These are phyloP conservation scores for Sparidentex hasta DNA, from an alignment of 2,797 vertebrate genomes.

Conservation along the genomic window DNA sequence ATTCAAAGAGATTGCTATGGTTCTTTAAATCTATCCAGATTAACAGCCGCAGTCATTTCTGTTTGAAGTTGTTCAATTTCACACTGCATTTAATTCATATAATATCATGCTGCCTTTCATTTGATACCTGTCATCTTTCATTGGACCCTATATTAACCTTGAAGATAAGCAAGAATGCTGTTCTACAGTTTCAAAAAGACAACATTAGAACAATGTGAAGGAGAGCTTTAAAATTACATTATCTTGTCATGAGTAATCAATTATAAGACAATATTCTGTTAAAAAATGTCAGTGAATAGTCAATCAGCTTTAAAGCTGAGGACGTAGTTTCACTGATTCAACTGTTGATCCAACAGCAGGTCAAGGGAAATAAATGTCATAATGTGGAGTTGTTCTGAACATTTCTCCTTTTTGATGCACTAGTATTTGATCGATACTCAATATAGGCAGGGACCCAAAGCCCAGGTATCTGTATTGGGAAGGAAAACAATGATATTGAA, in stretches of 20 bases:
- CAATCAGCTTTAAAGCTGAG: background rate
- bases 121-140: constrained; percentile 39
- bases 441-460: too few species aligned
- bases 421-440: too few species aligned
- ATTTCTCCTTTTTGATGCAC: too few species aligned
- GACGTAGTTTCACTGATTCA: background rate
- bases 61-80: constrained; percentile 48
- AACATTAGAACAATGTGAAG: background rate
- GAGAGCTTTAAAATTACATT: background rate
- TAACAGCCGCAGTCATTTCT: constrained; percentile 30
- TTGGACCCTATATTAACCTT: constrained; percentile 29
- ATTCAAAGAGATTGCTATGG: background rate
- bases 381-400: too few species aligned
- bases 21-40: constrained; percentile 33
- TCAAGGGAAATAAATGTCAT: background rate
- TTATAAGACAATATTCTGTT: background rate
- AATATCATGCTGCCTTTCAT: constrained; percentile 29
- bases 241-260: constrained; percentile 1
- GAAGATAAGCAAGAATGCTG: background rate
- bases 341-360: background rate
- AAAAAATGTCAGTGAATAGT: background rate
- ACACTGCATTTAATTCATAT: constrained; percentile 53
- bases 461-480: too few species aligned
- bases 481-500: too few species aligned
- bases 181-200: constrained; percentile 13